Evolutionary conservation across 2,113 vertebrate genomes (phyloP).

Genomic region (Anser cygnoides): DNA sequence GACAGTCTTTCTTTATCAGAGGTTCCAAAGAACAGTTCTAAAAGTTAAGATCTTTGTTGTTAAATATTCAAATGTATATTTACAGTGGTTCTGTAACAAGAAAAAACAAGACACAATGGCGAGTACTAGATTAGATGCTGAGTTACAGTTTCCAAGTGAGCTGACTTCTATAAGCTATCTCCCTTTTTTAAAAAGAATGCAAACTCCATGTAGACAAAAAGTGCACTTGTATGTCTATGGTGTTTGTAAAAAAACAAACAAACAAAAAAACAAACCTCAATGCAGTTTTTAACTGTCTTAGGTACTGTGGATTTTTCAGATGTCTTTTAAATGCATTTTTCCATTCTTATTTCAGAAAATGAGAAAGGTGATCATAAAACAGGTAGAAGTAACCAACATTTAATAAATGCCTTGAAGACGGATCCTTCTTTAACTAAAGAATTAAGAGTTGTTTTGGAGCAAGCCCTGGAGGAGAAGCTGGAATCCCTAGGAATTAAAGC

Average conservation of each 20-base stretch:
- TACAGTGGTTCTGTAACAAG: neutral
- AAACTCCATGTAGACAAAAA: neutral
- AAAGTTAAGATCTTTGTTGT: neutral
- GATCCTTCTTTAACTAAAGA: conserved; percentile 82
- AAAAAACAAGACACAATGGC: neutral
- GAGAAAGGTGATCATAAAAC: conserved; percentile 69
- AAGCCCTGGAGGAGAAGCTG: conserved; percentile 81
- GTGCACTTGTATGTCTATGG: neutral
- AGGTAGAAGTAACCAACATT: conserved; percentile 66
- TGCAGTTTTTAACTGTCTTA: neutral
- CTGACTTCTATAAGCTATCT: neutral
- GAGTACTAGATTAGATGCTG: neutral
- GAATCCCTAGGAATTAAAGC: conserved; percentile 84
- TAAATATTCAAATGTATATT: neutral
- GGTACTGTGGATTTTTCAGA: neutral
- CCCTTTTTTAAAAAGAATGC: neutral
- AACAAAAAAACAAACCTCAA: neutral
- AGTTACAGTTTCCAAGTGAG: neutral
- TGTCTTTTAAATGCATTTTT: neutral
- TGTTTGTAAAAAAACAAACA: neutral
- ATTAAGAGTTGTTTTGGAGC: conserved; percentile 81
- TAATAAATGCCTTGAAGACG: conserved; percentile 74
- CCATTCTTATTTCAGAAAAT: conserved; percentile 73
- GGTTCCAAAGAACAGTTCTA: neutral
- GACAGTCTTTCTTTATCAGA: neutral